phyloP scores from a whole-genome alignment of 1,140 invertebrate species.

The Drosophila virilis region DNA sequence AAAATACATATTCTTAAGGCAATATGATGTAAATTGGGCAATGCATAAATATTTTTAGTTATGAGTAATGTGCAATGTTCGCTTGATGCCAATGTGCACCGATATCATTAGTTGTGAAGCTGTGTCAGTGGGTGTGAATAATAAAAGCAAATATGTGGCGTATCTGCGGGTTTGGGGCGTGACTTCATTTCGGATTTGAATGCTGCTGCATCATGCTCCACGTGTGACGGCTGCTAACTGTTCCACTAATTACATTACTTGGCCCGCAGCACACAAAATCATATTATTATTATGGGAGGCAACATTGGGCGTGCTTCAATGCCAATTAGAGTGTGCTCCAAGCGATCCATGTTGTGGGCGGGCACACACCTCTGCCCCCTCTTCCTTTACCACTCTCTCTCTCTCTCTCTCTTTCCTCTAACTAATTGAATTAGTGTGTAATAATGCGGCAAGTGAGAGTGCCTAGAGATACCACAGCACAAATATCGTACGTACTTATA shows the following conservation, averaged over 20 bases:
- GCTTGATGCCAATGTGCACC: neutral
- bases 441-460: constrained; percentile 58
- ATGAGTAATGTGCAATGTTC: neutral
- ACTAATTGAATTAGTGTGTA: constrained; percentile 74
- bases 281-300: constrained; percentile 42
- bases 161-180: constrained; percentile 27
- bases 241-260: constrained; percentile 52
- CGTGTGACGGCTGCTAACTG: constrained; percentile 35
- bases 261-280: constrained; percentile 40
- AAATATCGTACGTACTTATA: constrained; percentile 15
- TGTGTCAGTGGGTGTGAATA: constrained; percentile 2
- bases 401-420: neutral
- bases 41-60: too few species aligned
- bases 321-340: constrained; percentile 41
- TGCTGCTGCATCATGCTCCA: constrained; percentile 11
- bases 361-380: constrained; percentile 3
- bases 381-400: too few species aligned
- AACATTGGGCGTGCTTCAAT: constrained; percentile 51
- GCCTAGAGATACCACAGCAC: constrained; percentile 22
- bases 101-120: constrained; percentile 8
- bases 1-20: too few species aligned
- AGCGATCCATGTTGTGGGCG: constrained; percentile 39
- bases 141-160: constrained; percentile 26
- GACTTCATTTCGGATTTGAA: constrained; percentile 23
- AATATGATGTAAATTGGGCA: too few species aligned